A percentile compares a stretch with the other conserved stretches of the same genome.
Evolutionary conservation across 2,797 vertebrate genomes (phyloP).

Genomic region (Sebastes wilsoni): DNA sequence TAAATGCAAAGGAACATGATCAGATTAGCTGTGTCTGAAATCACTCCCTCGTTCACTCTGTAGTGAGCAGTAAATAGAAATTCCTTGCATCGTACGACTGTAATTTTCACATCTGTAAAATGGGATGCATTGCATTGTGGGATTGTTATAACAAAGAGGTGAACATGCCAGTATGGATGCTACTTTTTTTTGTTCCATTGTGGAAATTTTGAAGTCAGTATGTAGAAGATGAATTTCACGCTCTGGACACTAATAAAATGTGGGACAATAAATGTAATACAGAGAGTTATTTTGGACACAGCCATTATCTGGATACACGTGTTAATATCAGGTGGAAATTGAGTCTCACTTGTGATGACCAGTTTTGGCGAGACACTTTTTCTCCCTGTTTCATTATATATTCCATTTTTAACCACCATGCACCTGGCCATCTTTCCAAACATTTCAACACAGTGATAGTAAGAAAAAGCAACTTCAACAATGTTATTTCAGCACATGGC

Average conservation of each 20-base stretch:
- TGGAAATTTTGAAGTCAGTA: neutral
- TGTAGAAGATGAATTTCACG: neutral
- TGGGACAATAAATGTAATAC: neutral
- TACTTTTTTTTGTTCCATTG: neutral
- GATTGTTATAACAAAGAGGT: neutral
- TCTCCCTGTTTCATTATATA: neutral
- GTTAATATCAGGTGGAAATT: neutral
- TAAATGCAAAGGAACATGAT: neutral
- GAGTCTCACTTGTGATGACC: neutral
- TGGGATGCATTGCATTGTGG: neutral
- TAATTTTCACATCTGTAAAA: neutral
- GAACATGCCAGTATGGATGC: neutral
- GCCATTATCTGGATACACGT: neutral
- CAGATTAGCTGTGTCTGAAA: neutral
- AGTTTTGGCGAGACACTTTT: neutral
- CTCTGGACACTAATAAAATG: neutral
- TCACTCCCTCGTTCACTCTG: neutral
- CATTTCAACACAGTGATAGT: neutral
- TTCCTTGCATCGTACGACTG: neutral
- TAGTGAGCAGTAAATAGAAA: neutral
- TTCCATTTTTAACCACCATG: neutral
- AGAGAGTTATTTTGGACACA: neutral
- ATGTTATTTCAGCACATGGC: conserved; percentile 13
- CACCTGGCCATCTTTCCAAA: neutral
- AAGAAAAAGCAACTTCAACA: neutral